A percentile compares a stretch with the other conserved stretches of the same genome.
phyloP scores from a whole-genome alignment of 2,113 vertebrate species.

The Penelope pileata region DNA sequence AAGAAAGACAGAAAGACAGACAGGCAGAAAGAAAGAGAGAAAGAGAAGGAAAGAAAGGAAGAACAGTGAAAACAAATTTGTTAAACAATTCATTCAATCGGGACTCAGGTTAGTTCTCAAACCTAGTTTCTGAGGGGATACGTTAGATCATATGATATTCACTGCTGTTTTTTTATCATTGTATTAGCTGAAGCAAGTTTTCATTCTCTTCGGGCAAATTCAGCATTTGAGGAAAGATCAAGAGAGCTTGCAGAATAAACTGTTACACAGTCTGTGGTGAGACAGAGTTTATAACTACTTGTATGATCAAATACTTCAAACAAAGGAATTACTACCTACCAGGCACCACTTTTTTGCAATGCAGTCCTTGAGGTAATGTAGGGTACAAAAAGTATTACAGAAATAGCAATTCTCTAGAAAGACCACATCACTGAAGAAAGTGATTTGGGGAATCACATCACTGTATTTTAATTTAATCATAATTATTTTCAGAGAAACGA shows the following conservation, averaged over 20 bases:
- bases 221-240: neutral
- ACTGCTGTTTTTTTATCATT: neutral
- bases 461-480: neutral
- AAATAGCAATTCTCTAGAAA: neutral
- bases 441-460: neutral
- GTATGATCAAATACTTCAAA: neutral
- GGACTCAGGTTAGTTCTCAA: neutral
- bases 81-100: neutral
- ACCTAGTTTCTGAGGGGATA: neutral
- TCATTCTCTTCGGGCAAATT: neutral
- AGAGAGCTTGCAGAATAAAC: neutral
- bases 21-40: neutral
- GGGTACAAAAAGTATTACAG: neutral
- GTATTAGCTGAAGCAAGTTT: neutral
- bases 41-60: neutral
- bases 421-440: neutral
- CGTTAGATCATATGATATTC: neutral
- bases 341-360: neutral
- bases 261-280: neutral
- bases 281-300: neutral
- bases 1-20: neutral
- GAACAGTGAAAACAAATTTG: neutral
- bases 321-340: neutral
- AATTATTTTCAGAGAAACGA: neutral
- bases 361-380: neutral